These are phyloP conservation scores for Athrips mouffetella DNA, from an alignment of 2,888 invertebrate genomes.

Conservation along the genomic window DNA sequence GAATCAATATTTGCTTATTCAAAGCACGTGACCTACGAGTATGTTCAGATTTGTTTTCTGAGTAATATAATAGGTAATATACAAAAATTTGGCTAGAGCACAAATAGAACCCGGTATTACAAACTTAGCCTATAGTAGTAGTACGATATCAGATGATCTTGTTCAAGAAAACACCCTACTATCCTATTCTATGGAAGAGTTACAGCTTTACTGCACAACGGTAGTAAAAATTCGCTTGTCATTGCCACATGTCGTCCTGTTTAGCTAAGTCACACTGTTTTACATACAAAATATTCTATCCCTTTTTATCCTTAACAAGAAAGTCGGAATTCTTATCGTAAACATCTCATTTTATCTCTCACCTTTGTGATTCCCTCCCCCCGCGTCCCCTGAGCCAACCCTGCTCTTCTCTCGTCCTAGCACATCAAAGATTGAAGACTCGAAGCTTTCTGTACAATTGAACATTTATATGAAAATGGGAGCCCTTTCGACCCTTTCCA, in stretches of 20 bases:
- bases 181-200: too few relatives aligned
- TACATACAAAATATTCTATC: conserved; percentile 23
- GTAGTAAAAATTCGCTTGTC: not conserved
- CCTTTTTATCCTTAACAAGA: conserved; percentile 13
- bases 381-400: not conserved
- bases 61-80: too few relatives aligned
- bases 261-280: conserved; percentile 21
- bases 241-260: not conserved
- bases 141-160: too few relatives aligned
- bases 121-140: too few relatives aligned
- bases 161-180: too few relatives aligned
- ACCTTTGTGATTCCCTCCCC: conserved; percentile 23
- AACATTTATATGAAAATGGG: conserved; percentile 44
- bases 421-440: conserved; percentile 34
- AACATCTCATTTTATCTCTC: conserved; percentile 27
- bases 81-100: too few relatives aligned
- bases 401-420: conserved; percentile 20
- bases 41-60: too few relatives aligned
- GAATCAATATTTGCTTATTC: too few relatives aligned
- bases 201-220: too few relatives aligned
- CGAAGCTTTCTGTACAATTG: conserved; percentile 30
- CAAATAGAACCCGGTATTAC: too few relatives aligned
- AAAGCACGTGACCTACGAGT: too few relatives aligned
- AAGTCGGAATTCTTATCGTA: conserved; percentile 19
- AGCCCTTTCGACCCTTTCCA: conserved; percentile 37